Evolutionary conservation across 2,888 invertebrate species (phyloP).

Genomic region (Bombylius discolor): DNA sequence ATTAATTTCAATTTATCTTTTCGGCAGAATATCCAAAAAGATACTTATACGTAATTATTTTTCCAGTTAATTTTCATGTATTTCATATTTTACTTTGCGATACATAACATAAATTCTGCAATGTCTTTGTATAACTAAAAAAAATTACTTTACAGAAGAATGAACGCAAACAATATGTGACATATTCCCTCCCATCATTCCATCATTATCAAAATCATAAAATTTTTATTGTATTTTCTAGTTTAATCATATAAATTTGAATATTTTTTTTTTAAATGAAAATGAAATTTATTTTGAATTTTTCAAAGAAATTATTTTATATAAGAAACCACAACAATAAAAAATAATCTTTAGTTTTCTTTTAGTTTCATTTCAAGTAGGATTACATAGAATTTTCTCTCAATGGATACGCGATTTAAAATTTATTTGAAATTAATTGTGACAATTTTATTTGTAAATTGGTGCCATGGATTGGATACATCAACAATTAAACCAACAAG

Average conservation of each 20-base stretch:
- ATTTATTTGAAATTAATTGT: neutral
- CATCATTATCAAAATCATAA: too few species aligned
- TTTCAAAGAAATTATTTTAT: neutral
- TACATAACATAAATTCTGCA: too few species aligned
- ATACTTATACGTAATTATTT: too few species aligned
- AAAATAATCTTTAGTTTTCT: neutral
- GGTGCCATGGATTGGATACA: neutral
- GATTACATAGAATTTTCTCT: neutral
- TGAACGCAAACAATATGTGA: slow-evolving; percentile 5
- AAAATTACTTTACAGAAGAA: slow-evolving; percentile 1
- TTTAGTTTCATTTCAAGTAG: neutral
- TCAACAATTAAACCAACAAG: neutral
- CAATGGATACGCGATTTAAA: neutral
- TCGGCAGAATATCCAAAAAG: too few species aligned
- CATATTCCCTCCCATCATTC: neutral
- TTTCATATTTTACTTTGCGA: too few species aligned
- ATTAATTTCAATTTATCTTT: too few species aligned
- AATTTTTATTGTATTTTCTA: too few species aligned
- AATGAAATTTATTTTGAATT: too few species aligned
- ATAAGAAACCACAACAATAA: neutral
- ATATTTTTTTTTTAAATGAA: too few species aligned
- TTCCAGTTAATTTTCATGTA: too few species aligned
- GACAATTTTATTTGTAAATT: neutral
- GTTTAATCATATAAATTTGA: too few species aligned
- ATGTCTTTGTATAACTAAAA: neutral